Conservation (phyloP, 2,797 vertebrate species). For the Echeneis naucrates region DNA sequence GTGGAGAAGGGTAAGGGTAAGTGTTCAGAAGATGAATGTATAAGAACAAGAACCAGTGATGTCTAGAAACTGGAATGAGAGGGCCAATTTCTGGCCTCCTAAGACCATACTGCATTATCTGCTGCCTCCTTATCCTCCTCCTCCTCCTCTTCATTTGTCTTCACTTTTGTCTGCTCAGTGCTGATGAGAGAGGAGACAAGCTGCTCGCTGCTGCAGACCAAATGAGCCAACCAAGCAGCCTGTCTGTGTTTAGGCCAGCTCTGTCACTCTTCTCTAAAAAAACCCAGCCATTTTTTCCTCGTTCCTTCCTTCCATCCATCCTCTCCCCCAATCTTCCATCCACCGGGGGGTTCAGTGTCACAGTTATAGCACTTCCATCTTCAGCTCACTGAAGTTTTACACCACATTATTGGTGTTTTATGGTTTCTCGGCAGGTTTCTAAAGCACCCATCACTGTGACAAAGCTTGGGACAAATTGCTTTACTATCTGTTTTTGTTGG, state of each 20-base stretch:
- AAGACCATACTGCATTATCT: conserved; percentile 7
- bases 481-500: neutral
- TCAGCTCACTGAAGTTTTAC: neutral
- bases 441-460: neutral
- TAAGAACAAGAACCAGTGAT: neutral
- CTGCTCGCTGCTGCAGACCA: conserved; percentile 21
- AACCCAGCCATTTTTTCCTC: neutral
- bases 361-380: neutral
- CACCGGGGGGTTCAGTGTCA: conserved; percentile 11
- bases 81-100: neutral
- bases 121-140: neutral
- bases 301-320: conserved; percentile 1
- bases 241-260: neutral
- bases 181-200: conserved; percentile 17
- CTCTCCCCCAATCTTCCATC: too few relatives aligned
- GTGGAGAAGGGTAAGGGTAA: neutral
- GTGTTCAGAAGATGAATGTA: neutral
- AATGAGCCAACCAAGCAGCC: conserved; percentile 12
- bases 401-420: neutral
- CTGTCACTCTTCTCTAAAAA: conserved; percentile 1
- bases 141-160: conserved; percentile 4
- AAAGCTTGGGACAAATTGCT: neutral
- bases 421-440: neutral
- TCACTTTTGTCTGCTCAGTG: neutral
- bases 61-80: neutral